Evolutionary conservation across 2,888 invertebrate species (phyloP).

Genomic region (Liopterus haemorrhoidalis): DNA sequence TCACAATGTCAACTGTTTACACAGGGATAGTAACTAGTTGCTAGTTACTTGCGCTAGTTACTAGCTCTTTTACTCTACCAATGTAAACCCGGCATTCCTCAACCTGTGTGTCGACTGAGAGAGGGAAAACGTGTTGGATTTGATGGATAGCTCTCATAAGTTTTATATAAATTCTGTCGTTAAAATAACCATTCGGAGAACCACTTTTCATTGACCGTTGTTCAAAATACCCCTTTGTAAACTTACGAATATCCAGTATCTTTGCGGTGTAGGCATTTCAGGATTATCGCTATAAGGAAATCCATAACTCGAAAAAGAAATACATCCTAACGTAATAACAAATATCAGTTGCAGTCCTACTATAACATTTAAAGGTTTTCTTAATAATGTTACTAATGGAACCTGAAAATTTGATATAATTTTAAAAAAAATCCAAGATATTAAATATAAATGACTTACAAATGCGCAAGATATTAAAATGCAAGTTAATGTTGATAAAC

Average conservation of each 20-base stretch:
- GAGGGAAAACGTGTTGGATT: too few relatives aligned
- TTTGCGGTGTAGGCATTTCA: slow-evolving; percentile 58
- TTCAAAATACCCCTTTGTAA: too few relatives aligned
- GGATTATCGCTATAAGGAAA: slow-evolving; percentile 63
- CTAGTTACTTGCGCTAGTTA: too few relatives aligned
- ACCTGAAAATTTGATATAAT: slow-evolving; percentile 37
- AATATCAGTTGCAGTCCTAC: slow-evolving; percentile 33
- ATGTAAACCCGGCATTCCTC: too few relatives aligned
- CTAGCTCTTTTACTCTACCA: too few relatives aligned
- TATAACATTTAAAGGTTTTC: slow-evolving; percentile 34
- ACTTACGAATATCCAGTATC: slow-evolving; percentile 48
- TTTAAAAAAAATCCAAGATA: slow-evolving; percentile 4
- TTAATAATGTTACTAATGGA: slow-evolving; percentile 36
- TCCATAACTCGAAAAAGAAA: slow-evolving; percentile 59
- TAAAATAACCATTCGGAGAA: too few relatives aligned
- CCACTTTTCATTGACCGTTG: too few relatives aligned
- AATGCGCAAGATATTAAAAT: slow-evolving; percentile 43
- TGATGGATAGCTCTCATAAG: too few relatives aligned
- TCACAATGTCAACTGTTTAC: too few relatives aligned
- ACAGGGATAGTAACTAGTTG: too few relatives aligned
- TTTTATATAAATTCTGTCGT: too few relatives aligned
- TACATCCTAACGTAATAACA: slow-evolving; percentile 42
- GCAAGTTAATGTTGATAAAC: slow-evolving; percentile 41
- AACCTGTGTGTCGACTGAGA: too few relatives aligned
- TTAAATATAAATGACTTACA: slow-evolving; percentile 39